These are phyloP conservation scores for Tamandua tetradactyla DNA, from an alignment of 2,797 vertebrate species.

Conservation along the genomic window DNA sequence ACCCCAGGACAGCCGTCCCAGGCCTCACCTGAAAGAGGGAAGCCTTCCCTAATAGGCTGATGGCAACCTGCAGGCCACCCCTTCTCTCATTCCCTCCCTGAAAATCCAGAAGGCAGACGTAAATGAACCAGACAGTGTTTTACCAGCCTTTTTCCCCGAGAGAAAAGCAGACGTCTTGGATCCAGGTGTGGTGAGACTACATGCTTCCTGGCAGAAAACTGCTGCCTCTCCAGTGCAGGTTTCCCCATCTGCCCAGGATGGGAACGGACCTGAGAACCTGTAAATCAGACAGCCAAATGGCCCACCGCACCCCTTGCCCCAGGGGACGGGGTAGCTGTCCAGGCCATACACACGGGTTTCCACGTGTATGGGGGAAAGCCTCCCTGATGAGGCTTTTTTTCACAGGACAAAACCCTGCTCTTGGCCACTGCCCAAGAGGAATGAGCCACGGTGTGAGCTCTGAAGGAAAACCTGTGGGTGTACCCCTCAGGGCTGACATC, in stretches of 20 bases:
- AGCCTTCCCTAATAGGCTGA: background rate
- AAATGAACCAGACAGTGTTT: background rate
- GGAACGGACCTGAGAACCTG: background rate
- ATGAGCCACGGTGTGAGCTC: background rate
- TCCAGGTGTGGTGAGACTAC: slow-evolving; percentile 32
- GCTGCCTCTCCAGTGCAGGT: background rate
- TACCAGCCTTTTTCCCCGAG: background rate
- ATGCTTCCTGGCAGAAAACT: background rate
- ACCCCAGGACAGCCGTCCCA: background rate
- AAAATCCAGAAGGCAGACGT: slow-evolving; percentile 34
- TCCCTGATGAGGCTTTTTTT: slow-evolving; percentile 53
- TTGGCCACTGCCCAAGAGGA: background rate
- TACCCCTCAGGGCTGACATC: background rate
- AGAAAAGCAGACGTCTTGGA: background rate
- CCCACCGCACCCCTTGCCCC: background rate
- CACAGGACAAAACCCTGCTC: slow-evolving; percentile 1
- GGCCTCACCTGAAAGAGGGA: background rate
- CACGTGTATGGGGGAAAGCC: too few relatives aligned
- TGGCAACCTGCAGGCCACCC: background rate
- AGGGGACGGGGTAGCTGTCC: background rate
- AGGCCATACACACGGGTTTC: slow-evolving; percentile 46
- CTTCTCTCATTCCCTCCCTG: background rate
- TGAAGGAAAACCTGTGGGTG: background rate
- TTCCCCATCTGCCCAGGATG: background rate
- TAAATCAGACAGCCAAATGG: background rate